These are phyloP conservation scores for Chaenogobius annularis DNA, from an alignment of 2,113 vertebrate species.

Conservation along the genomic window DNA sequence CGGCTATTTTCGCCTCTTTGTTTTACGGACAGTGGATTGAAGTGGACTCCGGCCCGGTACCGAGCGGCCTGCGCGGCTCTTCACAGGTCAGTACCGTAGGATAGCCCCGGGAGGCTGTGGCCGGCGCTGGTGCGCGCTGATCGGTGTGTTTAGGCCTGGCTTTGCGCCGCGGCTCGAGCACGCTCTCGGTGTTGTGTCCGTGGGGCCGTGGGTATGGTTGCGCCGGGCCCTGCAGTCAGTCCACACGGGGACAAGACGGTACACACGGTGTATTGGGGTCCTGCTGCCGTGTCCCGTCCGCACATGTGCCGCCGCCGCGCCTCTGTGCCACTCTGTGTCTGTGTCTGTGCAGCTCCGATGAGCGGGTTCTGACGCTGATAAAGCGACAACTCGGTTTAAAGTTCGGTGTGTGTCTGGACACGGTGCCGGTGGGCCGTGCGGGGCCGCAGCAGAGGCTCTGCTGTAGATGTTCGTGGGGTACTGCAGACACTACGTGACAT, in stretches of 20 bases:
- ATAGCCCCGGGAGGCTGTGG: slow-evolving; percentile 10
- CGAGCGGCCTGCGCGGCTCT: slow-evolving; percentile 69
- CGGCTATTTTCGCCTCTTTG: slow-evolving; percentile 86
- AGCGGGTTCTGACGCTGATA: neutral
- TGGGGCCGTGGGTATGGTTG: slow-evolving; percentile 65
- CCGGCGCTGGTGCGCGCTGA: slow-evolving; percentile 34
- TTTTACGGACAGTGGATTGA: slow-evolving; percentile 84
- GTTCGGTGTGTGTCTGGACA: slow-evolving; percentile 36
- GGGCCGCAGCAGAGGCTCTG: neutral
- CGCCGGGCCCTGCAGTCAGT: slow-evolving; percentile 76
- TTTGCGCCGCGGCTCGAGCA: slow-evolving; percentile 73
- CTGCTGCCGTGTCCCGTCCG: slow-evolving; percentile 52
- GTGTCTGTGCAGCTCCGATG: slow-evolving; percentile 39
- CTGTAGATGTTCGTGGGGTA: too few relatives aligned
- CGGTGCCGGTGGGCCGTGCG: neutral
- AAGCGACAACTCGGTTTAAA: slow-evolving; percentile 47
- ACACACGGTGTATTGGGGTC: neutral
- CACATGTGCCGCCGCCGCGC: slow-evolving; percentile 38
- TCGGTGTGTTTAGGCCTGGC: slow-evolving; percentile 61
- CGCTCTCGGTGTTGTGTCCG: slow-evolving; percentile 74
- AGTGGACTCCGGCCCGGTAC: slow-evolving; percentile 77
- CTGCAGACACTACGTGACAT: too few relatives aligned
- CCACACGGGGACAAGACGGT: slow-evolving; percentile 48
- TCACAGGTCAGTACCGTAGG: slow-evolving; percentile 73
- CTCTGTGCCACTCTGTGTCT: slow-evolving; percentile 26